These are phyloP conservation scores for Lepas anatifera DNA, from an alignment of 2,888 invertebrate species.

Conservation along the genomic window DNA sequence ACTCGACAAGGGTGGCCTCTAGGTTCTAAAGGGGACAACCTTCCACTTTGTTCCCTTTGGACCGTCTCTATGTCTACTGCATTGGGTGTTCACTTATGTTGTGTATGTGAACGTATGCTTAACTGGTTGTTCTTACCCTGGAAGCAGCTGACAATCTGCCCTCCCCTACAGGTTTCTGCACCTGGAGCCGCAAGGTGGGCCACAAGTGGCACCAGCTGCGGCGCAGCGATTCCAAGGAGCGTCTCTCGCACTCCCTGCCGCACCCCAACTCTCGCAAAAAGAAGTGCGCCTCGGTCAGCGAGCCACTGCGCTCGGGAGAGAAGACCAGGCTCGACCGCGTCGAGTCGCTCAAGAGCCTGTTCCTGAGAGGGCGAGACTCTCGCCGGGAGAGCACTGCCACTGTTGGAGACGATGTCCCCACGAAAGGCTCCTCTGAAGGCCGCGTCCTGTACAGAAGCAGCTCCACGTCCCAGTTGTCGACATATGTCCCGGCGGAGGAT, in stretches of 20 bases:
- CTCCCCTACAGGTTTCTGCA: constrained; percentile 47
- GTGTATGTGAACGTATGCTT: no score
- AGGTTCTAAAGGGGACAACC: no score
- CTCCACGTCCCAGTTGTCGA: constrained; percentile 60
- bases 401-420: constrained; percentile 14
- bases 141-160: no score
- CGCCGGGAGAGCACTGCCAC: background rate
- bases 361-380: background rate
- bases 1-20: no score
- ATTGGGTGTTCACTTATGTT: no score
- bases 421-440: background rate
- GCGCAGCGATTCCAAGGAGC: constrained; percentile 49
- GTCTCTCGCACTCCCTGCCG: constrained; percentile 23
- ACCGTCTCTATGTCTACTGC: no score
- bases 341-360: background rate
- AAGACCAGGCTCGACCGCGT: background rate
- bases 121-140: no score
- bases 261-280: background rate
- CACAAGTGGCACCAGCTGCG: constrained; percentile 61
- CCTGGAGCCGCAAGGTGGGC: constrained; percentile 67
- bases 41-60: no score
- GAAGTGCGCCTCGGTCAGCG: background rate
- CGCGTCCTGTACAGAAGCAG: constrained; percentile 52
- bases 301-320: background rate
- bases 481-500: constrained; percentile 62